A percentile compares a stretch with the other conserved stretches of the same genome.
Evolutionary conservation across 2,113 vertebrate species (phyloP).

Genomic region (Microcebus griseorufus): DNA sequence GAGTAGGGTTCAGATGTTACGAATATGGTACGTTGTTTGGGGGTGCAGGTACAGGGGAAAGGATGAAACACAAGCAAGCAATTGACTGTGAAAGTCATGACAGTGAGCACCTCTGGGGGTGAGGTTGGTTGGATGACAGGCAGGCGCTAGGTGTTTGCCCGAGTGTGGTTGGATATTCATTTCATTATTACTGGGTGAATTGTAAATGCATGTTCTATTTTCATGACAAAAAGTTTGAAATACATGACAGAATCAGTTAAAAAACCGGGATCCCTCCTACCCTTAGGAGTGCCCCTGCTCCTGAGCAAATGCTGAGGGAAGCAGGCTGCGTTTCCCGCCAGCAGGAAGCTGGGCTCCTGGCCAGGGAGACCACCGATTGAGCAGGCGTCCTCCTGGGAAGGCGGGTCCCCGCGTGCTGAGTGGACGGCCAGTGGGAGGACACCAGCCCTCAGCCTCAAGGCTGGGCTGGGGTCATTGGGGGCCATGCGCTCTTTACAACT

Average conservation of each 20-base stretch:
- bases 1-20: neutral
- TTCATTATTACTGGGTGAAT: neutral
- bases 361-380: neutral
- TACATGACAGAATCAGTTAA: neutral
- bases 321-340: neutral
- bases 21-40: neutral
- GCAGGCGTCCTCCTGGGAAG: too few species aligned
- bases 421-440: too few species aligned
- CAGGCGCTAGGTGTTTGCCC: neutral
- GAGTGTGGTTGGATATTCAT: neutral
- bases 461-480: neutral
- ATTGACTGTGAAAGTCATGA: neutral
- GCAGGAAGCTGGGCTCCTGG: neutral
- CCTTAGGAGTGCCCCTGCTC: neutral
- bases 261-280: neutral
- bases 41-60: neutral
- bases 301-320: neutral
- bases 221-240: neutral
- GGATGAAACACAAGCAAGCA: neutral
- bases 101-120: neutral
- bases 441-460: too few species aligned
- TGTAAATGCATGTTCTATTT: neutral
- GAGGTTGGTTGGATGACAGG: neutral
- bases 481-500: neutral
- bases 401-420: neutral